phyloP scores from a whole-genome alignment of 2,888 invertebrate genomes.

The Marasmarcha lunaedactyla region DNA sequence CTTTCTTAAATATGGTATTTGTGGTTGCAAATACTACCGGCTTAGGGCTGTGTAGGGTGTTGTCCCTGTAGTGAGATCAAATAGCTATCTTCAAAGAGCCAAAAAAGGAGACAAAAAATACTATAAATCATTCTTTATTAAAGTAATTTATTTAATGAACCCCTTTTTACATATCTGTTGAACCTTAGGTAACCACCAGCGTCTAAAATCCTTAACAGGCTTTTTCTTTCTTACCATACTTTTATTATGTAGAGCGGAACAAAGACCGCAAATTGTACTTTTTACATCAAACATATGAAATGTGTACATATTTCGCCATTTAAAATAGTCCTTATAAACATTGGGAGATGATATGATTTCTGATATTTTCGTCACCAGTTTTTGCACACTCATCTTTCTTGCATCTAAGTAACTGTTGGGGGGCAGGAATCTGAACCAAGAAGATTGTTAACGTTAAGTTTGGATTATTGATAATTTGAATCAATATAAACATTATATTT shows the following conservation, averaged over 20 bases:
- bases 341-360: constrained; percentile 25
- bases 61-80: too few species aligned
- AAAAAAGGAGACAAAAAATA: too few species aligned
- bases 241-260: background rate
- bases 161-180: background rate
- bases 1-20: too few species aligned
- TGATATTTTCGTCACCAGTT: constrained; percentile 31
- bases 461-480: too few species aligned
- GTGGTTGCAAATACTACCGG: too few species aligned
- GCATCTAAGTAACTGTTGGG: constrained; percentile 46
- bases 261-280: background rate
- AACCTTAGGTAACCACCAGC: background rate
- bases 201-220: background rate
- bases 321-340: constrained; percentile 31
- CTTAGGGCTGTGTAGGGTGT: too few species aligned
- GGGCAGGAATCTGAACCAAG: constrained; percentile 41
- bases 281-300: background rate
- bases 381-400: constrained; percentile 16
- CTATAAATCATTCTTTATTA: too few species aligned
- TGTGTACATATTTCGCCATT: constrained; percentile 32
- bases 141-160: too few species aligned
- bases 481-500: background rate
- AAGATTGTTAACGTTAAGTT: too few species aligned
- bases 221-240: background rate
- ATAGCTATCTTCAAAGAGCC: too few species aligned